These are phyloP conservation scores for Leptinotarsa haldemani DNA, from an alignment of 2,888 invertebrate species.

Conservation along the genomic window DNA sequence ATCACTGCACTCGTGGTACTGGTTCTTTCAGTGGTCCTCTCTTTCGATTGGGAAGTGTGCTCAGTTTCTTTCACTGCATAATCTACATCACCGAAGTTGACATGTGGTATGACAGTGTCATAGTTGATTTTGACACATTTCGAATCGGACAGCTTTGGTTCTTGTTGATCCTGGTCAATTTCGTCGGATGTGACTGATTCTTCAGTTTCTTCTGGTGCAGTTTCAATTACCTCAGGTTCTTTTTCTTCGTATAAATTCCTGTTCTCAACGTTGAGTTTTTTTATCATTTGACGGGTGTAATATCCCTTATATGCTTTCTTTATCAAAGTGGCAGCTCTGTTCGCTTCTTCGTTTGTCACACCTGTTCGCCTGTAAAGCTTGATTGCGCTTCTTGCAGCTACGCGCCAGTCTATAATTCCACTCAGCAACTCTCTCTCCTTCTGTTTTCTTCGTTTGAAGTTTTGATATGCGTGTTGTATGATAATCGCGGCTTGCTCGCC, in stretches of 20 bases:
- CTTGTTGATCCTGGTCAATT: slow-evolving; percentile 8
- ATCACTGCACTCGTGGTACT: slow-evolving; percentile 13
- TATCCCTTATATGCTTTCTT: slow-evolving; percentile 65
- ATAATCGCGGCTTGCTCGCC: slow-evolving; percentile 60
- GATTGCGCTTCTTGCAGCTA: slow-evolving; percentile 63
- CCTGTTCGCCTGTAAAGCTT: slow-evolving; percentile 61
- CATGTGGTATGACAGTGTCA: slow-evolving; percentile 53
- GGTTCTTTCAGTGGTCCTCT: not conserved
- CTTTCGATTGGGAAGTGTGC: not conserved
- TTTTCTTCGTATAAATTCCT: slow-evolving; percentile 31
- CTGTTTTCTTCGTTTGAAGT: slow-evolving; percentile 42
- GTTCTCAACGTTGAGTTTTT: slow-evolving; percentile 47
- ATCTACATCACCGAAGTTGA: slow-evolving; percentile 49
- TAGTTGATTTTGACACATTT: slow-evolving; percentile 52
- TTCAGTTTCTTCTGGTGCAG: not conserved
- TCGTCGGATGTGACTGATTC: slow-evolving; percentile 18
- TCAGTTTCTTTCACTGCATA: slow-evolving; percentile 17
- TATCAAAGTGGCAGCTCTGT: slow-evolving; percentile 63
- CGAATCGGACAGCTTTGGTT: slow-evolving; percentile 6
- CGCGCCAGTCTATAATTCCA: slow-evolving; percentile 64
- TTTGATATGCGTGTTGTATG: slow-evolving; percentile 60
- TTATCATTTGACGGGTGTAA: slow-evolving; percentile 60
- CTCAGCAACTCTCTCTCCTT: slow-evolving; percentile 56
- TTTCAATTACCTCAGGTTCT: slow-evolving; percentile 18
- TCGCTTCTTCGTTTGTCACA: slow-evolving; percentile 61